Base-by-base conservation (phyloP, 2,797 vertebrate genomes). In the Arrhamphus sclerolepis region DNA sequence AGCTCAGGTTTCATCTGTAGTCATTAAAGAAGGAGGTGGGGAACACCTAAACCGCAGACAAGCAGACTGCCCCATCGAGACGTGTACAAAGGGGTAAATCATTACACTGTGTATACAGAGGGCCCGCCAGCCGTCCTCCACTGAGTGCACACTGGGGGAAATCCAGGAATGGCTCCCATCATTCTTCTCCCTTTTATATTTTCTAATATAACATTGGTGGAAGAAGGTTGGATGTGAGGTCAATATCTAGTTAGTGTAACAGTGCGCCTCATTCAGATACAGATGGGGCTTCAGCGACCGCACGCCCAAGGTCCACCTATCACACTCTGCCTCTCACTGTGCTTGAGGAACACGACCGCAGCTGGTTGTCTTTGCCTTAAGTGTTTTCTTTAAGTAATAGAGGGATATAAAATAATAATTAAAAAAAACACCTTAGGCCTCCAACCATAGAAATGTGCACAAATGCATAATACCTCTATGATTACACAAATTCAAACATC, bases 171-270 rank as follows among this genome's bases (percentile, higher is more conserved):
- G 66, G 41, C 74, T 69, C 73, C 78, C 72, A 65, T 58, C 3
- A 20, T 48, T 50, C 50, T 64, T 49, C 39, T 28, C 14, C 20
- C 48, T 73, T 75, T 70, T 69, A 69, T 70, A 62, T 59, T 42
- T 58, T 72, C 42, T 71, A 78, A 79, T 77, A 85, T 70, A 68
- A 68, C 20, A 44, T 24, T 21, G 47, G 38, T 9, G 16, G 62
- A 38, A 41, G 62, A 61, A 55, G 26, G 52, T 31, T 44, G 17
- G 22, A 53, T 3, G 40, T 39, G 55, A 52, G 77, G 75, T 80
- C 78, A 65, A 75, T 77, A 73, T 73, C 66, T 77, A 60, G 78
- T 86, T 84, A 80, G 70, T 72, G 82, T 82, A 85, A 82, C 66
- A 57, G 28, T 58, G 71, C 46, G 68, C 44, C 66, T 49, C 42